phyloP scores from a whole-genome alignment of 1,140 invertebrate species.

The Drosophila ambigua region DNA sequence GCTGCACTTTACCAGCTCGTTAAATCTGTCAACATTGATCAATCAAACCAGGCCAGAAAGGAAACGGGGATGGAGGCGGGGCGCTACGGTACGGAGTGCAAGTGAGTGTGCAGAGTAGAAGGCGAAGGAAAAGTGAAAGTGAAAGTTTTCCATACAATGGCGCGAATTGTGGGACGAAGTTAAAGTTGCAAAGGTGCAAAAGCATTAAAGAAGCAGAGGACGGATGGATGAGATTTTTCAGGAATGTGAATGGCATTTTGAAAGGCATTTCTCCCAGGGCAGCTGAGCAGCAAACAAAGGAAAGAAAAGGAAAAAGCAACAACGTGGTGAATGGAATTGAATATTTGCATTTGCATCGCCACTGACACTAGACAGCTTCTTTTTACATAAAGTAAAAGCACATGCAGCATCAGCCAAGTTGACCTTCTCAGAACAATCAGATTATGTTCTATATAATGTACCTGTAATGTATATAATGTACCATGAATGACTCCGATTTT shows the following conservation, averaged over 20 bases:
- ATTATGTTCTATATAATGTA: too few species aligned
- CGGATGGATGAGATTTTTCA: constrained; percentile 4
- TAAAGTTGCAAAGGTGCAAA: constrained; percentile 23
- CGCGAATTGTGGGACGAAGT: constrained; percentile 5
- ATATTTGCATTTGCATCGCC: constrained; percentile 43
- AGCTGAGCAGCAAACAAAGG: constrained; percentile 10
- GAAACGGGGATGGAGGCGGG: not conserved
- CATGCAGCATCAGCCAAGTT: too few species aligned
- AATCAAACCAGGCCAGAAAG: constrained; percentile 47
- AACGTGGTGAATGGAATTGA: constrained; percentile 51
- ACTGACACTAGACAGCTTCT: not conserved
- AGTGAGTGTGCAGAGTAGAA: not conserved
- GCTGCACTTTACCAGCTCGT: constrained; percentile 81
- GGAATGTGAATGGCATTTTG: constrained; percentile 37
- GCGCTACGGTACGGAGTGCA: not conserved
- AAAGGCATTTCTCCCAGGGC: constrained; percentile 21
- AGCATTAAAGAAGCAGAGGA: constrained; percentile 8
- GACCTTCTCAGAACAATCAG: too few species aligned
- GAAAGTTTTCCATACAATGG: constrained; percentile 19
- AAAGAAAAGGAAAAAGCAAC: constrained; percentile 7
- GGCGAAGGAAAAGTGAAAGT: not conserved
- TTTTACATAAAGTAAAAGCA: too few species aligned
- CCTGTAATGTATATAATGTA: too few species aligned
- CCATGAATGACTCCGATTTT: too few species aligned
- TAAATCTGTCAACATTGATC: constrained; percentile 82